Base-by-base conservation (phyloP, 35 echinoderm and acorn worm genomes). In the Nesometra sesokonis region DNA sequence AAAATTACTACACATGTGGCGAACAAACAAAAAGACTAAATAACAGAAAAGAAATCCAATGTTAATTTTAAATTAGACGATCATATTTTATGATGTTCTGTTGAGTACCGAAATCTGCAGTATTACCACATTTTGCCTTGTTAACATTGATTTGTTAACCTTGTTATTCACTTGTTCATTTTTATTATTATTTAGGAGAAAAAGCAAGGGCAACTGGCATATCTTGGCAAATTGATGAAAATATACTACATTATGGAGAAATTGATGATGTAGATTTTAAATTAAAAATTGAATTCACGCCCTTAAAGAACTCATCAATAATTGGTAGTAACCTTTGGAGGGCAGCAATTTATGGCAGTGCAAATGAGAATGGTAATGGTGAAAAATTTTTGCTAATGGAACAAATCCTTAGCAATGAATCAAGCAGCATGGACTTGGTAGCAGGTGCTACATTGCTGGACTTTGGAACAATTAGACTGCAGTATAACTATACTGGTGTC, bases 251-350 rank as follows among this genome's bases (percentile, higher is more conserved):
- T 67, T 67, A 67, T 67, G 52, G 52, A 67, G 7, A 67, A 67
- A 67, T 13, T 67, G 52, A 67, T 67, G 52, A 67, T 19, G 9
- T 67, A 67, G 52, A 67, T 67, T 67, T 67, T 67, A 67, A 19
- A 67, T 67, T 67, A 67, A 67, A 27, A 5, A 67, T 67, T 67
- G 11, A 67, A 67, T 67, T 67, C 52, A 11, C 0, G 21, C 52
- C 52, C 21, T 3, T 67, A 27, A 67, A 9, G 9, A 3, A 67
- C 52, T 19, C 8, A 5, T 19, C 2, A 19, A 85, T 99, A 27
- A 46, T 84, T 17, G 96, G 96, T 11, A 90, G 29, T 27, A 88
- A 90, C 13, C 86, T 99, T 3, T 99, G 96, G 96, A 78, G 90
- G 31, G 90, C 94, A 7, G 87, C 81, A 23, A 89, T 94, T 43